phyloP scores from a whole-genome alignment of 2,797 vertebrate genomes.

The Scomberomorus guttatus region DNA sequence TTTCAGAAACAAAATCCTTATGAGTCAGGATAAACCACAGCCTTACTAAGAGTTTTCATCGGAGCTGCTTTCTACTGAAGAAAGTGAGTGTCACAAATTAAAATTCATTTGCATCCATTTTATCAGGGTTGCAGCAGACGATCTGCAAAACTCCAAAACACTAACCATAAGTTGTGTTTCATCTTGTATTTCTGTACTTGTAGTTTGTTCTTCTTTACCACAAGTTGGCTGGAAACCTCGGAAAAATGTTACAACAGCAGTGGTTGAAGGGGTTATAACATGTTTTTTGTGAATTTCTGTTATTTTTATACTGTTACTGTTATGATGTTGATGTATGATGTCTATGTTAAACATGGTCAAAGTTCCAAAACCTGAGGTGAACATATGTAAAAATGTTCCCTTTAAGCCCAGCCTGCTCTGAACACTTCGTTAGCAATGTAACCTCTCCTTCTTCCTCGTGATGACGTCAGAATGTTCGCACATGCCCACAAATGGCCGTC shows the following conservation, averaged over 20 bases:
- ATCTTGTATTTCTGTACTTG: background rate
- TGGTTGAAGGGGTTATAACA: background rate
- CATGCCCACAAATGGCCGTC: too few relatives aligned
- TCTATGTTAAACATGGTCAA: too few relatives aligned
- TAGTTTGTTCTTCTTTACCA: background rate
- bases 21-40: conserved; percentile 19
- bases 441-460: too few relatives aligned
- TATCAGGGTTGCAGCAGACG: conserved; percentile 3
- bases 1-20: background rate
- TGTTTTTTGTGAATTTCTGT: too few relatives aligned
- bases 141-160: background rate
- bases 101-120: conserved; percentile 1
- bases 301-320: too few relatives aligned
- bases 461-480: too few relatives aligned
- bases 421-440: too few relatives aligned
- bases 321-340: too few relatives aligned
- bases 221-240: background rate
- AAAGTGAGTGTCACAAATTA: conserved; percentile 7
- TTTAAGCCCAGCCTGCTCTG: too few relatives aligned
- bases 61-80: conserved; percentile 19
- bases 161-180: background rate
- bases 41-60: conserved; percentile 4
- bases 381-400: too few relatives aligned
- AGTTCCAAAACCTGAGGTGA: too few relatives aligned
- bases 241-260: background rate